Conservation (phyloP, 2,113 vertebrate genomes). For the Poecilia latipinna region DNA sequence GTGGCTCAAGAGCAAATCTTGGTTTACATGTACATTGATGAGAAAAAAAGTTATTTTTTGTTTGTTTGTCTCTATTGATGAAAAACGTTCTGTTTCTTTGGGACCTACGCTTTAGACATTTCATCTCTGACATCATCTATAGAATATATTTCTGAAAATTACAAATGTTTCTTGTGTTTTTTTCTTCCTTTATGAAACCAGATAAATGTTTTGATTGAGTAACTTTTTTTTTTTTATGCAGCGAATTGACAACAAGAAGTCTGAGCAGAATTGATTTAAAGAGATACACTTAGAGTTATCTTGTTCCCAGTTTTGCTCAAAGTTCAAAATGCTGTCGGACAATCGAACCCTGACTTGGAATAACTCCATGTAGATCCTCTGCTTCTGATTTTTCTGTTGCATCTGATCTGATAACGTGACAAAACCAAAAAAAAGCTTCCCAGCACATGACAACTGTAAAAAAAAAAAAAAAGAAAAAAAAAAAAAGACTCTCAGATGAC, state of each 20-base stretch:
- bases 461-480: neutral
- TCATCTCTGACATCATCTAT: slow-evolving; percentile 77
- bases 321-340: slow-evolving; percentile 27
- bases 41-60: slow-evolving; percentile 71
- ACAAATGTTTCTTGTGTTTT: slow-evolving; percentile 9
- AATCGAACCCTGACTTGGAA: slow-evolving; percentile 4
- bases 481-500: slow-evolving; percentile 63
- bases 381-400: neutral
- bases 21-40: slow-evolving; percentile 79
- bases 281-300: neutral
- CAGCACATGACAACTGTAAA: slow-evolving; percentile 20
- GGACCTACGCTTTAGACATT: slow-evolving; percentile 80
- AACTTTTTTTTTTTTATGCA: neutral
- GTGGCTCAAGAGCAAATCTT: slow-evolving; percentile 80
- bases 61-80: slow-evolving; percentile 77
- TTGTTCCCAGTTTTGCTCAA: slow-evolving; percentile 3
- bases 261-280: neutral
- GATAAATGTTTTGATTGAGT: neutral
- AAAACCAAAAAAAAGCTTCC: neutral
- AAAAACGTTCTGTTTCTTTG: slow-evolving; percentile 77
- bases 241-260: neutral
- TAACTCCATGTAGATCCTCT: neutral
- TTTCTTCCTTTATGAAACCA: neutral
- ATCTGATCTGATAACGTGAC: neutral
- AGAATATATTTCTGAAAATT: slow-evolving; percentile 82